These are phyloP conservation scores for Patella pellucida DNA, from an alignment of 2,888 invertebrate genomes.

Conservation along the genomic window DNA sequence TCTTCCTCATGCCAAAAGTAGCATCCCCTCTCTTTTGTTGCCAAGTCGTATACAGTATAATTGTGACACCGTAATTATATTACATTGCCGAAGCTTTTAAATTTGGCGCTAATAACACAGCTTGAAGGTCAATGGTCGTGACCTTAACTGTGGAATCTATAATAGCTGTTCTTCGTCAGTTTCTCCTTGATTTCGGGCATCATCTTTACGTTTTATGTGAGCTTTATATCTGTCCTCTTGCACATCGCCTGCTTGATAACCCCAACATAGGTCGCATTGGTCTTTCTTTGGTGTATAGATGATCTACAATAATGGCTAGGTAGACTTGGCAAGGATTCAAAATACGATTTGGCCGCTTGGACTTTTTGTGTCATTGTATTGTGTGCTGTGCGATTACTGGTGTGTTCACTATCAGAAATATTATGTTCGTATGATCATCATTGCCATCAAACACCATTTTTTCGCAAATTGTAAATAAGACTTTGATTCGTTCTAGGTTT, in stretches of 20 bases:
- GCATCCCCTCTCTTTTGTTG: conserved; percentile 8
- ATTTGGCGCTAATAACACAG: conserved; percentile 19
- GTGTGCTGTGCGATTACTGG: neutral
- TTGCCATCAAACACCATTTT: too few relatives aligned
- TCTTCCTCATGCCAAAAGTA: conserved; percentile 24
- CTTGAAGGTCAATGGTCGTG: conserved; percentile 17
- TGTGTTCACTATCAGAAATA: too few relatives aligned
- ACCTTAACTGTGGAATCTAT: conserved; percentile 10
- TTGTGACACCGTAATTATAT: conserved; percentile 22
- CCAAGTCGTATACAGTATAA: conserved; percentile 17
- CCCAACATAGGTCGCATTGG: conserved; percentile 15
- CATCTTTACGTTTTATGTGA: conserved; percentile 7
- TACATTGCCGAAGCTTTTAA: conserved; percentile 18
- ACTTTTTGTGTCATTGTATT: neutral
- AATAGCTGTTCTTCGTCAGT: conserved; percentile 1
- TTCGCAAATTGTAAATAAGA: too few relatives aligned
- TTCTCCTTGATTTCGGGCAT: conserved; percentile 1
- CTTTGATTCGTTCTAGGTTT: too few relatives aligned
- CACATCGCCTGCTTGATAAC: neutral
- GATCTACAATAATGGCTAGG: conserved; percentile 16
- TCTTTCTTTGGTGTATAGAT: conserved; percentile 21
- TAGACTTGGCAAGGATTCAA: conserved; percentile 12
- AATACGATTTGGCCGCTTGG: neutral
- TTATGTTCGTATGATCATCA: too few relatives aligned
- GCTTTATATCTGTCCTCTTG: neutral